These are phyloP conservation scores for Catalaphyllia jardinei DNA, from an alignment of 64 coral and sea anemone species.

Conservation along the genomic window DNA sequence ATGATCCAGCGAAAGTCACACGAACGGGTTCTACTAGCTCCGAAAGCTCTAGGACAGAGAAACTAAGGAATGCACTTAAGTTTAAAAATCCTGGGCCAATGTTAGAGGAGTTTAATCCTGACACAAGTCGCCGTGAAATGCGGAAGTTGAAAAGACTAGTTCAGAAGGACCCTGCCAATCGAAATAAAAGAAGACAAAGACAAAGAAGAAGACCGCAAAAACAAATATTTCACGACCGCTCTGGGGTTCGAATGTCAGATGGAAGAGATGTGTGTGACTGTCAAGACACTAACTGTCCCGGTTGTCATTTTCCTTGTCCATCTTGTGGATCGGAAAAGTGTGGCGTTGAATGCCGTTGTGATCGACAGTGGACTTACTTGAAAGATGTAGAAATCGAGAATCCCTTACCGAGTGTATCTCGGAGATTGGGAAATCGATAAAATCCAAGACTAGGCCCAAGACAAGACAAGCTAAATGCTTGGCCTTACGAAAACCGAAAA, in stretches of 20 bases:
- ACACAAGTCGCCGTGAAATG: constrained; percentile 89
- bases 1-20: constrained; percentile 23
- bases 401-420: constrained; percentile 17
- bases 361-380: constrained; percentile 88
- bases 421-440: constrained; percentile 36
- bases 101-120: constrained; percentile 88
- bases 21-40: constrained; percentile 29
- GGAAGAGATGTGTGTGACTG: constrained; percentile 95
- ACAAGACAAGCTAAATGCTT: neutral
- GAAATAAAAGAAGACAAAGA: constrained; percentile 28
- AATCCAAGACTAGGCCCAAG: neutral
- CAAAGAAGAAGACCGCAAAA: constrained; percentile 47
- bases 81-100: constrained; percentile 91
- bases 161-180: neutral
- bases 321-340: constrained; percentile 99
- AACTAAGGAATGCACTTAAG: constrained; percentile 80
- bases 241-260: constrained; percentile 77
- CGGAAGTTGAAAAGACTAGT: constrained; percentile 80
- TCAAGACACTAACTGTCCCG: constrained; percentile 84
- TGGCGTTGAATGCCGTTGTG: constrained; percentile 93
- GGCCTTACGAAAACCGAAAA: too few species aligned
- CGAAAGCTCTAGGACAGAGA: constrained; percentile 77
- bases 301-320: constrained; percentile 91
- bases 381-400: constrained; percentile 71
- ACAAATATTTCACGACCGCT: constrained; percentile 76